Base-by-base conservation (phyloP, 2,113 vertebrate species). In the Pipa parva region DNA sequence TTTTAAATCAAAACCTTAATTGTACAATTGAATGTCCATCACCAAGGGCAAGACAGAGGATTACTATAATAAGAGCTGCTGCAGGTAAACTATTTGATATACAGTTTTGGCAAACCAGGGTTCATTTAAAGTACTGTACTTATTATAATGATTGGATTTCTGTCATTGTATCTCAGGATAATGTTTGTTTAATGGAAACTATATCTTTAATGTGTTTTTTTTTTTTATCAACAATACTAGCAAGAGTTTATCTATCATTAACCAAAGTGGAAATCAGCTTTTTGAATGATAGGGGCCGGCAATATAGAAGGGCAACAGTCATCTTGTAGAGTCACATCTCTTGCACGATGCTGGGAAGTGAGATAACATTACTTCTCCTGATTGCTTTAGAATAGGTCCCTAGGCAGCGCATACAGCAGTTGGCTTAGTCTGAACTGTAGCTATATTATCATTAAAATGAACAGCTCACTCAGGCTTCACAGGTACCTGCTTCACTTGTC, bases 341-440 rank as follows among this genome's bases (percentile, higher is more conserved):
- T 18, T 17, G n/a, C 39, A 18, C 39, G 5, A 18, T 42, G 39
- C 39, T 42, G 39, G 39, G 39, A 42, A 17, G 13, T 31, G 26
- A 56, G 27, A 56, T 56, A 56, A 56, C 26, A 56, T 21, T 20
- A 21, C 22, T 49, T 49, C 46, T 21, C 46, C n/a, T 49, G 46
- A 49, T 21, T 20, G 18, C 46, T 21, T 49, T 49, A 21, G 46
- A 49, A 49, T 20, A 21, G 46, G 18, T 49, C 39, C 39, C 39
- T 42, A 42, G 39, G 39, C 39, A 42, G 39, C n/a, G 13, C n/a
- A n/a, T 42, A 17, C 39, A 17, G 3, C 13, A 42, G 39, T 17
- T 15, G 39, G 39, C 39, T 42, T 17, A n/a, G 39, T 42, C 39
- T 42, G 39, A 42, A 42, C 39, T 42, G 39, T 17, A n/a, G 5